These are phyloP conservation scores for Pachydiplax longipennis DNA, from an alignment of 2,888 invertebrate genomes.

Conservation along the genomic window DNA sequence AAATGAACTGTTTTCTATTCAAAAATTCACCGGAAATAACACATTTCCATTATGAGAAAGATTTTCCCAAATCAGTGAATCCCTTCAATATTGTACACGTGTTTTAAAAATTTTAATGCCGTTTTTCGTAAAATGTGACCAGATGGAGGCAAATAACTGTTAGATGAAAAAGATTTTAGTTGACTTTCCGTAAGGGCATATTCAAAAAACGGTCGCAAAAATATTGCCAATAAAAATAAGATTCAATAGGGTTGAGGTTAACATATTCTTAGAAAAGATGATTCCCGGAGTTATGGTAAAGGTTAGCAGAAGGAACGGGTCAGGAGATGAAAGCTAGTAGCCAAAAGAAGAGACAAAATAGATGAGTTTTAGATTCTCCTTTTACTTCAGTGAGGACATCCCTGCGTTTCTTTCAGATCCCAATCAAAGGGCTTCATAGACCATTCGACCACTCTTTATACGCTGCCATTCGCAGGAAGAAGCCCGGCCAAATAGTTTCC, in stretches of 20 bases:
- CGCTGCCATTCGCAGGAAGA: neutral
- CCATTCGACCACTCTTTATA: neutral
- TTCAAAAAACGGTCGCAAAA: neutral
- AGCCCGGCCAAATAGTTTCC: neutral
- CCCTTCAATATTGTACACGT: no score
- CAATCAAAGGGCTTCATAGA: constrained; percentile 16
- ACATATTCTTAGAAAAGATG: neutral
- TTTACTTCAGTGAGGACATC: neutral
- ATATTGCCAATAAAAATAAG: neutral
- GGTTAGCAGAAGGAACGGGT: neutral
- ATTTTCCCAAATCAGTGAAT: no score
- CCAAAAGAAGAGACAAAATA: constrained; percentile 21
- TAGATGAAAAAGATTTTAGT: no score
- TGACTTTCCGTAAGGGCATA: no score
- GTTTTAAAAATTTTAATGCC: no score
- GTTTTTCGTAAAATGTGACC: no score
- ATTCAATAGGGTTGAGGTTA: neutral
- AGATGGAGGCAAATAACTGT: no score
- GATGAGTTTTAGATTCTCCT: constrained; percentile 19
- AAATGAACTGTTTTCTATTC: no score
- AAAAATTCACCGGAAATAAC: no score
- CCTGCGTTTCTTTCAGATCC: neutral
- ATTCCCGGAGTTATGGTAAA: neutral
- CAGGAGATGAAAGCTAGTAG: constrained; percentile 28
- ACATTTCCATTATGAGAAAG: no score